phyloP scores from a whole-genome alignment of 2,888 invertebrate genomes.

The Melanotus villosus region DNA sequence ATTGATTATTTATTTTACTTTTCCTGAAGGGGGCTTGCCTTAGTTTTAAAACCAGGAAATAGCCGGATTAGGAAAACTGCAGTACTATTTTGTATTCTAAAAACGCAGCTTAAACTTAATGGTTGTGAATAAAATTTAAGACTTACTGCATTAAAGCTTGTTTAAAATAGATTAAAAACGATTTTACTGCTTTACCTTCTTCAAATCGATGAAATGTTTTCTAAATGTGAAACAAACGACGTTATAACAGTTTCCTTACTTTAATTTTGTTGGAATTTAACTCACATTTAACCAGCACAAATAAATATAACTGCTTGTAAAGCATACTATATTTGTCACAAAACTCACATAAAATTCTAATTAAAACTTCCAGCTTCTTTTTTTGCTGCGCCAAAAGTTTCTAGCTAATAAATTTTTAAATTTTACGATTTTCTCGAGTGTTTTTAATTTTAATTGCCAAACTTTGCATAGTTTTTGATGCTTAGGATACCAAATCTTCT shows the following conservation, averaged over 20 bases:
- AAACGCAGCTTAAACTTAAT: slow-evolving; percentile 1
- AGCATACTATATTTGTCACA: too few species aligned
- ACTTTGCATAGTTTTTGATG: slow-evolving; percentile 14
- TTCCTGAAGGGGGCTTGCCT: too few species aligned
- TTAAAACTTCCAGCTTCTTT: too few species aligned
- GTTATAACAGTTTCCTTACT: not conserved
- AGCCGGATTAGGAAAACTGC: not conserved
- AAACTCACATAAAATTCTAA: too few species aligned
- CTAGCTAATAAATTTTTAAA: not conserved
- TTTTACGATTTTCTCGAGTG: slow-evolving; percentile 1
- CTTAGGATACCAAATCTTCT: slow-evolving; percentile 15
- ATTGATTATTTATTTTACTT: too few species aligned
- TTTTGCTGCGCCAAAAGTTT: not conserved
- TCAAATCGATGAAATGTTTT: slow-evolving; percentile 1
- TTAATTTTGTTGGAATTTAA: not conserved
- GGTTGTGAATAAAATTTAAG: slow-evolving; percentile 12
- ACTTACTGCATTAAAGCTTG: slow-evolving; percentile 4
- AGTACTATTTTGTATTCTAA: slow-evolving; percentile 15
- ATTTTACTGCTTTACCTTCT: slow-evolving; percentile 8
- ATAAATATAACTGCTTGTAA: too few species aligned
- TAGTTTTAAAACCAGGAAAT: not conserved
- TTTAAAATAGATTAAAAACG: slow-evolving; percentile 7
- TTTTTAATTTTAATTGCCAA: slow-evolving; percentile 19
- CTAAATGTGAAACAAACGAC: not conserved
- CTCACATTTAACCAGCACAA: too few species aligned